Evolutionary conservation across 2,888 invertebrate species (phyloP).

Genomic region (Chydorus sphaericus): DNA sequence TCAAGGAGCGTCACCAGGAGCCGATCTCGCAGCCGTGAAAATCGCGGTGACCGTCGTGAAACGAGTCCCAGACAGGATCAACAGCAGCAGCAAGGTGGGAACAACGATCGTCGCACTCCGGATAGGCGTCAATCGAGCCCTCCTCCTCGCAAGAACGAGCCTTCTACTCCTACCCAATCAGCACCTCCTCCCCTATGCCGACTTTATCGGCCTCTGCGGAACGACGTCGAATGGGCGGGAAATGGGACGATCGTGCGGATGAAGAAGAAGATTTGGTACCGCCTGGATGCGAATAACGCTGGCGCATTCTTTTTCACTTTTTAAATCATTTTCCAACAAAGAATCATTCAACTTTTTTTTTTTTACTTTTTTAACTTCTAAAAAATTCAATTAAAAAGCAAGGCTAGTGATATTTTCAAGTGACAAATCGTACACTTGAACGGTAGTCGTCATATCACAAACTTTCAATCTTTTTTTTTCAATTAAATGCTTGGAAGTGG

Average conservation of each 20-base stretch:
- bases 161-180: background rate
- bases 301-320: no score
- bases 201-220: background rate
- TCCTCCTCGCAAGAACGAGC: background rate
- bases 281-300: background rate
- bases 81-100: background rate
- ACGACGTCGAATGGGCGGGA: background rate
- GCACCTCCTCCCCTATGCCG: background rate
- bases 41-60: slow-evolving; percentile 29
- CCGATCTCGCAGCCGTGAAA: slow-evolving; percentile 40
- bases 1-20: slow-evolving; percentile 27
- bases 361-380: no score
- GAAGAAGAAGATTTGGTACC: slow-evolving; percentile 8
- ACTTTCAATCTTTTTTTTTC: no score
- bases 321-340: no score
- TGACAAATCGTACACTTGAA: no score
- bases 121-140: background rate
- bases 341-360: no score
- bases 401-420: no score
- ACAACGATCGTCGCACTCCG: background rate
- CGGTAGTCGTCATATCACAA: no score
- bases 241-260: slow-evolving; percentile 7
- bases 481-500: no score
- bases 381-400: no score
- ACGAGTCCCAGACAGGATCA: slow-evolving; percentile 24